Conservation (phyloP, 64 coral and sea anemone genomes). For the Montipora sp. region DNA sequence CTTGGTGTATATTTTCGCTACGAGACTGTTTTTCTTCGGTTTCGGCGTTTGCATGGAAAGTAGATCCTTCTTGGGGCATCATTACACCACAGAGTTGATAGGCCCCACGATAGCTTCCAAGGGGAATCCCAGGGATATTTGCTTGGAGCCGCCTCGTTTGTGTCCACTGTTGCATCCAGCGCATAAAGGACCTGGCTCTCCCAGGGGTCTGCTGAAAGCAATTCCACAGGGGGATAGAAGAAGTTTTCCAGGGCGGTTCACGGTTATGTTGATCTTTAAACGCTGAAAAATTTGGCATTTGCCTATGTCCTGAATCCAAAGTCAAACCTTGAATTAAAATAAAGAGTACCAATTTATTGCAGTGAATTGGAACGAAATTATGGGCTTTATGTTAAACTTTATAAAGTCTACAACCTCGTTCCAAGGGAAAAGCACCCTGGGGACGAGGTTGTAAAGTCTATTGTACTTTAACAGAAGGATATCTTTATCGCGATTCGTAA, state of each 20-base stretch:
- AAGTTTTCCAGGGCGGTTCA: background rate
- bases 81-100: conserved; percentile 4
- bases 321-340: background rate
- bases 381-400: too few species aligned
- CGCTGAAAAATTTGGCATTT: background rate
- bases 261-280: background rate
- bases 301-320: background rate
- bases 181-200: conserved; percentile 22
- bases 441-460: too few species aligned
- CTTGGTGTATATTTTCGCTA: background rate
- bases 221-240: conserved; percentile 34
- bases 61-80: background rate
- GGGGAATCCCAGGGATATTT: background rate
- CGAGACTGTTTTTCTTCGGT: background rate
- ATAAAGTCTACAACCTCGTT: too few species aligned
- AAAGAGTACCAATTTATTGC: background rate
- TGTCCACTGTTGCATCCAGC: conserved; percentile 78
- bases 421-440: too few species aligned
- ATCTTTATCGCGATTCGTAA: too few species aligned
- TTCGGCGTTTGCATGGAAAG: background rate
- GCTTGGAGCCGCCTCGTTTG: conserved; percentile 31
- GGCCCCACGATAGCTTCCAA: background rate
- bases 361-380: too few species aligned
- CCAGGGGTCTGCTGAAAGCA: conserved; percentile 15
- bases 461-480: too few species aligned